These are phyloP conservation scores for Helicoverpa assulta DNA, from an alignment of 2,888 invertebrate species.

Conservation along the genomic window DNA sequence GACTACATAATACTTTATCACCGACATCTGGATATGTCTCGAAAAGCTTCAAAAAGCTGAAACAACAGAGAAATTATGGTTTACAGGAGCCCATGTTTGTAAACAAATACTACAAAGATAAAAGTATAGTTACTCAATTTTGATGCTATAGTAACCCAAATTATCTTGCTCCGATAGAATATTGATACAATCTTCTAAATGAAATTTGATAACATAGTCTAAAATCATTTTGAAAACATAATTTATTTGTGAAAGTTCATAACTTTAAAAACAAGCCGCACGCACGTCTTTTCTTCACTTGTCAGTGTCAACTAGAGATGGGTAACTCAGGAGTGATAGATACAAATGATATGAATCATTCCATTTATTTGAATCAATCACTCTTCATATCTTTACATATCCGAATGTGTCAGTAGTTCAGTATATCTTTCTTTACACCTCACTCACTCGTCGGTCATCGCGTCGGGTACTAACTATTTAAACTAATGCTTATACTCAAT, in stretches of 20 bases:
- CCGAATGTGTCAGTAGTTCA: too few relatives aligned
- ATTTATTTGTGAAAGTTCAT: neutral
- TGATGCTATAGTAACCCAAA: conserved; percentile 91
- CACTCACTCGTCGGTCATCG: too few relatives aligned
- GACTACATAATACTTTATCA: conserved; percentile 91
- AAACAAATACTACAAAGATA: neutral
- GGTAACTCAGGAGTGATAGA: too few relatives aligned
- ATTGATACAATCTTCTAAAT: conserved; percentile 90
- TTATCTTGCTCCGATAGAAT: conserved; percentile 91
- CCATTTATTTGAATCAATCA: too few relatives aligned
- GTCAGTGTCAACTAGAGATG: too few relatives aligned
- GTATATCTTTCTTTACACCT: too few relatives aligned
- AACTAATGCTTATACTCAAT: too few relatives aligned
- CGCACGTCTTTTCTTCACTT: too few relatives aligned
- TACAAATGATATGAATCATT: too few relatives aligned
- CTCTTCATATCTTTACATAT: too few relatives aligned
- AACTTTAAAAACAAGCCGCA: neutral
- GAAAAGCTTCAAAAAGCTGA: conserved; percentile 92
- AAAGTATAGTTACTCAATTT: conserved; percentile 91
- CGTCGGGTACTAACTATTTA: too few relatives aligned
- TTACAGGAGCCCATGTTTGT: neutral
- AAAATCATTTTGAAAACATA: conserved; percentile 74
- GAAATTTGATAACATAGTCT: conserved; percentile 91
- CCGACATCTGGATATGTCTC: conserved; percentile 92
- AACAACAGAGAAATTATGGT: conserved; percentile 63